Conservation (phyloP, 2,113 vertebrate genomes). For the Ondatra zibethicus region DNA sequence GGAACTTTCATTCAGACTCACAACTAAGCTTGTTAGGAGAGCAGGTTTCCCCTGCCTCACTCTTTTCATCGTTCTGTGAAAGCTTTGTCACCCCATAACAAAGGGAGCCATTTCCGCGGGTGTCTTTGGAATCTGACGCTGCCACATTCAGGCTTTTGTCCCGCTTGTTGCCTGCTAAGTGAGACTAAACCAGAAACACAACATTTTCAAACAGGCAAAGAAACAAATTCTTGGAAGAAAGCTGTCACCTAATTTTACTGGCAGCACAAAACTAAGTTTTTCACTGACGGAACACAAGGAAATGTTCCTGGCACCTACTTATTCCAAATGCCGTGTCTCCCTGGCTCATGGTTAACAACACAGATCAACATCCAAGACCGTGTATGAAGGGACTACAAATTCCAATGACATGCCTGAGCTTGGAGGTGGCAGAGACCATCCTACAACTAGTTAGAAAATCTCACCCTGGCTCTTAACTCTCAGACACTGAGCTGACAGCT, state of each 20-base stretch:
- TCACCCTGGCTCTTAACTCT: conserved; percentile 4
- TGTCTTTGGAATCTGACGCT: conserved; percentile 55
- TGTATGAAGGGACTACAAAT: not conserved
- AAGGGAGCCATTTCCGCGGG: not conserved
- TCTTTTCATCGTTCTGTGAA: conserved; percentile 52
- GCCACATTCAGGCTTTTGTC: conserved; percentile 61
- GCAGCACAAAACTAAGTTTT: conserved; percentile 71
- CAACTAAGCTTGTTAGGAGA: conserved; percentile 14
- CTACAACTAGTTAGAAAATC: conserved; percentile 46
- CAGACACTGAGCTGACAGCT: not conserved
- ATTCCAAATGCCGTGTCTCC: conserved; percentile 62
- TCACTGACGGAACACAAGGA: conserved; percentile 55
- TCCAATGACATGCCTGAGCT: not conserved
- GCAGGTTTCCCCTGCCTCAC: conserved; percentile 35
- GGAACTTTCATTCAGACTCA: not conserved
- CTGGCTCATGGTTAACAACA: conserved; percentile 61
- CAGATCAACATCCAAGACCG: conserved; percentile 43
- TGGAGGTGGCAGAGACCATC: conserved; percentile 3
- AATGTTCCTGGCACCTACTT: conserved; percentile 59
- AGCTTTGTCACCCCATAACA: conserved; percentile 49
- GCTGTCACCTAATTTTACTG: conserved; percentile 62
- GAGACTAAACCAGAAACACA: conserved; percentile 51
- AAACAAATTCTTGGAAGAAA: conserved; percentile 73
- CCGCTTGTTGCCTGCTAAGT: conserved; percentile 66
- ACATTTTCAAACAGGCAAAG: conserved; percentile 62